Percentiles rank a stretch among this genome's conserved stretches.
Conservation (phyloP, 1,140 invertebrate genomes). For the Drosophila tropicalis region DNA sequence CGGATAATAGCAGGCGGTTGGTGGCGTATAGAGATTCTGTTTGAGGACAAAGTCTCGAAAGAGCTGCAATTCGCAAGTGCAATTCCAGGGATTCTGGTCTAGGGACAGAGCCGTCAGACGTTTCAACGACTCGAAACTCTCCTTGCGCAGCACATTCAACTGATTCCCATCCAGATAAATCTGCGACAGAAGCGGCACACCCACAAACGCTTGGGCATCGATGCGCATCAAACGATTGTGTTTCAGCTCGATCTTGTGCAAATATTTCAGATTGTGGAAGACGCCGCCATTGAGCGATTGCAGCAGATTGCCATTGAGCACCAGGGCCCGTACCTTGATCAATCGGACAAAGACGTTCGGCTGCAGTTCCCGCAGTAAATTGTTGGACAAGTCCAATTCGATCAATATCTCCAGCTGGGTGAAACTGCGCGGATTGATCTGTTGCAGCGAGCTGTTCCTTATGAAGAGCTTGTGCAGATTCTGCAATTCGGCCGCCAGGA, state of each 20-base stretch:
- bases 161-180: conserved; percentile 90
- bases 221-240: conserved; percentile 89
- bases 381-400: conserved; percentile 92
- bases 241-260: conserved; percentile 90
- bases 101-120: conserved; percentile 89
- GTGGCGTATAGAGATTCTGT: conserved; percentile 86
- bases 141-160: conserved; percentile 86
- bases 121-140: conserved; percentile 85
- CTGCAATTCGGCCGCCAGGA: conserved; percentile 87
- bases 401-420: conserved; percentile 90
- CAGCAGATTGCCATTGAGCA: conserved; percentile 89
- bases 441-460: conserved; percentile 87
- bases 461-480: conserved; percentile 92
- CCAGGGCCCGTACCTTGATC: conserved; percentile 87
- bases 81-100: conserved; percentile 93
- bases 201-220: conserved; percentile 88
- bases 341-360: conserved; percentile 89
- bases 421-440: conserved; percentile 88
- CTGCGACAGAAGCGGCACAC: conserved; percentile 87
- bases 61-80: conserved; percentile 91
- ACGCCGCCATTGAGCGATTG: conserved; percentile 87
- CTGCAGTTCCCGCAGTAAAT: conserved; percentile 87
- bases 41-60: conserved; percentile 90
- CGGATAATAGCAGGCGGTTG: conserved; percentile 89
- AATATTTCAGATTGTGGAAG: conserved; percentile 89